Base-by-base conservation (phyloP, 37 sponge, comb jelly and placozoan species). In the Eunapius fragilis region DNA sequence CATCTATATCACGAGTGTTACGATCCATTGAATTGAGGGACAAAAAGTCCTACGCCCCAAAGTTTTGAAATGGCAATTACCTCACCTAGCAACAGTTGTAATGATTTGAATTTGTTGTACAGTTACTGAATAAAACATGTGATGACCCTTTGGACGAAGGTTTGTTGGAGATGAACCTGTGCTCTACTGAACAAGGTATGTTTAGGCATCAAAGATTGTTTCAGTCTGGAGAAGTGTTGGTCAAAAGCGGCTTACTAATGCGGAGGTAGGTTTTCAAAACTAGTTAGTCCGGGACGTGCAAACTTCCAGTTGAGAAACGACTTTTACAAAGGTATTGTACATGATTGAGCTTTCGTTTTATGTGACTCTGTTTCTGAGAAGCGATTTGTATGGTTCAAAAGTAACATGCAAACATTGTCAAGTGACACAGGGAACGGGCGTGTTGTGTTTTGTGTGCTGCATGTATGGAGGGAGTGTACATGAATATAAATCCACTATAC, bases 181-280 rank as follows among this genome's bases (percentile, higher is more conserved):
- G 58, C 58, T 58, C 22, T 58, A 58, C 58, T 58, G 58, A 58
- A 58, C 58, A 58, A 10, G 58, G 58, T 58, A 58, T 58, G 22
- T 58, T 58, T 58, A 17, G 58, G 58, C 58, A 58, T 58, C 58
- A 58, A 58, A 58, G 58, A 41, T 41, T 41, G 41, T 9, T 41
- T 41, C 41, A 6, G 41, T 58, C 22, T 58, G 58, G 58, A 58
- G 58, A 58, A 58, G 79, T 28, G 82, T 77, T 31, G n/a, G 75
- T 37, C 71, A 78, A 31, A 2, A 70, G 26, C 22, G 37, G 49
- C 17, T 85, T 88, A 28, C 38, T 85, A 11, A 92, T 82, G 12
- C 72, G 47, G 27, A 93, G 91, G 58, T 93, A 93, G 37, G 86
- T 86, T 87, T 79, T 82, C 80, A 93, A 58, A 58, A 58, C 58